Evolutionary conservation across 2,888 invertebrate species (phyloP), one percentile per base, ranked within the genome.

Genomic region (Myopa tessellatipennis): DNA sequence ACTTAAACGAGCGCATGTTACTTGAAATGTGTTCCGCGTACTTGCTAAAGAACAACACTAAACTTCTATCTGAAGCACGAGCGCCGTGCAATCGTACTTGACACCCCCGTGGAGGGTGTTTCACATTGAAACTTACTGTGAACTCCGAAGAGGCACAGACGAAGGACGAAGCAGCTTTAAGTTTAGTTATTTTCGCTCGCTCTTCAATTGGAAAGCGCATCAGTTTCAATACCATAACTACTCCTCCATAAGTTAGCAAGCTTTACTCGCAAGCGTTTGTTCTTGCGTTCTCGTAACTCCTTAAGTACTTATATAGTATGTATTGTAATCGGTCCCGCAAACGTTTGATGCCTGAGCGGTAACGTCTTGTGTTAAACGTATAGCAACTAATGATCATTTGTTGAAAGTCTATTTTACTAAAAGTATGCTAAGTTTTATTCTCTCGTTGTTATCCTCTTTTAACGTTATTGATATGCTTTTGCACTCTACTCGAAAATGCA

Each of bases 401-500:
- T 55, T 55, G 55, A 55, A 55, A 16, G 45, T 45, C 55, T 55
- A 55, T n/a, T 50, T 14, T 55, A 16, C 55, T n/a, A 5, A 55
- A 55, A 12, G 5, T n/a, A 12, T n/a, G 4, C 16, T 50, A 50
- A 14, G 10, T 55, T 83, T 83, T 86, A 85, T 86, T 86, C 45
- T 45, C 7, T 45, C 83, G 82, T 82, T 85, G 84, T 82, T 86
- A 82, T 84, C 84, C 85, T 85, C 81, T 85, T 85, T 83, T 81
- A 83, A 69, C 68, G 45, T 68, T 69, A 69, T 75, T 75, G 34
- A 65, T 58, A 75, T 74, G 55, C 18, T 65, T 65, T 65, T 26
- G 65, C 18, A 36, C 65, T 34, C 36, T 34, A 34, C 61, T 5
- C 82, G 82, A 76, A 73, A 76, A 77, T 80, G 80, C 83, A 18